These are phyloP conservation scores for Nephrotoma flavescens DNA, from an alignment of 2,888 invertebrate species.

Conservation along the genomic window DNA sequence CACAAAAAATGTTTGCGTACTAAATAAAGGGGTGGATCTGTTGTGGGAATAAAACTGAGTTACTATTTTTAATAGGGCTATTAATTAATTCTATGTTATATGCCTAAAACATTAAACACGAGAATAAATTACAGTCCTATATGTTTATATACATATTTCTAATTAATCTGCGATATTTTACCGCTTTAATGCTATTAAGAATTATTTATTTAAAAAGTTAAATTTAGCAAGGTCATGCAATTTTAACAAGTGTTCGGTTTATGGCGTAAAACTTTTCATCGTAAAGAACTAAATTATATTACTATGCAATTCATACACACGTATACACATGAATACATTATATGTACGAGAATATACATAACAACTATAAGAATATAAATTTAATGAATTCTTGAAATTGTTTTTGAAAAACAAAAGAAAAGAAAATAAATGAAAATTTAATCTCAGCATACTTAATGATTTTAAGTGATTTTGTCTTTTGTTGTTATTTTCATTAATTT, in stretches of 20 bases:
- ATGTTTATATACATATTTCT: no score
- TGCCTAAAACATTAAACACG: no score
- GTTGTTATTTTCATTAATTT: neutral
- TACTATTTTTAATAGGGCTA: no score
- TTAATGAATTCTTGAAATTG: neutral
- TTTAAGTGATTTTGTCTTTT: neutral
- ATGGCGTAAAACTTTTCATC: neutral
- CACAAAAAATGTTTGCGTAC: no score
- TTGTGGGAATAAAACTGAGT: no score
- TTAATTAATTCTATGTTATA: no score
- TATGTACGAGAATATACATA: neutral
- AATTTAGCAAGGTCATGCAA: neutral
- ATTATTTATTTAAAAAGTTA: neutral
- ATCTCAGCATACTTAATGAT: neutral
- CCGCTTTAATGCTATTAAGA: no score
- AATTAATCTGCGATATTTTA: no score
- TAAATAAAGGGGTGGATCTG: no score
- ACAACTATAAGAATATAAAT: neutral
- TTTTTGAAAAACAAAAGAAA: neutral
- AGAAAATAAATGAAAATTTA: neutral
- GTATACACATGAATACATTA: neutral
- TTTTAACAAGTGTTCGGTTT: neutral
- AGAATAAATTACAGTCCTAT: no score
- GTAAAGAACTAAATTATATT: neutral
- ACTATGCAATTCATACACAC: no score